Percentiles rank a stretch among this genome's conserved stretches.
Conservation (phyloP, 1,140 invertebrate species). For the Kradibia gibbosae region DNA sequence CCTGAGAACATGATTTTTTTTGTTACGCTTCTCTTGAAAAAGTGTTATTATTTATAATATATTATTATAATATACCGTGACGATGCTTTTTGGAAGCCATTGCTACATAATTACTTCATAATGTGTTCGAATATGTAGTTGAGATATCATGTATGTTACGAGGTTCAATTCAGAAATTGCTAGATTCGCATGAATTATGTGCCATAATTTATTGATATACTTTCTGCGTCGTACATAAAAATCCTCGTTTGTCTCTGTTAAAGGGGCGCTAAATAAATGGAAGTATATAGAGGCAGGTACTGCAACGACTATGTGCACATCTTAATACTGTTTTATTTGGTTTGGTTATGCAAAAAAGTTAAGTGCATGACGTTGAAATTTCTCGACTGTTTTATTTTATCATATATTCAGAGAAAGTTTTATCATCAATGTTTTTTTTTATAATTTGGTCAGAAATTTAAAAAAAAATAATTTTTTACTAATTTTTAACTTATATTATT, state of each 20-base stretch:
- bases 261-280: neutral
- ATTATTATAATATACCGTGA: neutral
- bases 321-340: conserved; percentile 6
- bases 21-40: neutral
- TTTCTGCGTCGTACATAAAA: conserved; percentile 38
- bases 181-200: conserved; percentile 44
- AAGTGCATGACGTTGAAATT: neutral
- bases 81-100: neutral
- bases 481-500: too few species aligned
- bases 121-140: neutral
- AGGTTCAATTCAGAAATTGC: conserved; percentile 30
- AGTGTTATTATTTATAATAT: neutral
- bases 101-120: neutral
- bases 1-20: neutral
- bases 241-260: conserved; percentile 2
- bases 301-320: conserved; percentile 1
- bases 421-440: neutral
- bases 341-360: conserved; percentile 36
- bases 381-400: neutral
- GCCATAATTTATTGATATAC: conserved; percentile 42
- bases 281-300: conserved; percentile 1
- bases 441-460: neutral
- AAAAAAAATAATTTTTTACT: neutral
- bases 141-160: neutral
- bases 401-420: conserved; percentile 10